A percentile compares a stretch with the other conserved stretches of the same genome.
Evolutionary conservation across 2,797 vertebrate genomes (phyloP).

Genomic region (Trichosurus vulpecula): DNA sequence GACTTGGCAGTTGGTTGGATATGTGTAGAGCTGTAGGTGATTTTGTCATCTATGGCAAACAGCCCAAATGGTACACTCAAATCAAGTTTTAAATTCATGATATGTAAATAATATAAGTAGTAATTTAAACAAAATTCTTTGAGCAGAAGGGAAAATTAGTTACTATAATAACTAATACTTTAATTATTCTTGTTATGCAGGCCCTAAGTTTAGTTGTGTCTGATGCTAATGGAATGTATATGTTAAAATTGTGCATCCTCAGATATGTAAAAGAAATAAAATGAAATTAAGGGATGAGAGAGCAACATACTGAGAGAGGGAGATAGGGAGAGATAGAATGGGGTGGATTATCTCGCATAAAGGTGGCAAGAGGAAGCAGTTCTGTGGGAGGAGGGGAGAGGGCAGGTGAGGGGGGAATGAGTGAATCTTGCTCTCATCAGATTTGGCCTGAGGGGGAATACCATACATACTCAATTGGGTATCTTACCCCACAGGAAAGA

Average conservation of each 20-base stretch:
- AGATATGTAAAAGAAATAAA: too few relatives aligned
- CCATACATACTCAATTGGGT: too few relatives aligned
- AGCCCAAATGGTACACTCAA: not conserved
- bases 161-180: not conserved
- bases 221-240: not conserved
- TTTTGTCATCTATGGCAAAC: not conserved
- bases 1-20: not conserved
- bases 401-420: too few relatives aligned
- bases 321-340: too few relatives aligned
- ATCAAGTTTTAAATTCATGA: not conserved
- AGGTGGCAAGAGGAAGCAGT: too few relatives aligned
- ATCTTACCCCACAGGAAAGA: too few relatives aligned
- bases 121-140: not conserved
- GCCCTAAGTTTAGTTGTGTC: not conserved
- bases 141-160: not conserved
- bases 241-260: not conserved
- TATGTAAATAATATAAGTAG: not conserved
- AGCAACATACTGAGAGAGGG: too few relatives aligned
- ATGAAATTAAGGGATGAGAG: too few relatives aligned
- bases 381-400: too few relatives aligned
- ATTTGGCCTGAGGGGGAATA: too few relatives aligned
- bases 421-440: too few relatives aligned
- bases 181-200: not conserved
- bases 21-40: not conserved
- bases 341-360: too few relatives aligned